Evolutionary conservation across 2,888 invertebrate genomes (phyloP).

Genomic region (Drosophila birchii): DNA sequence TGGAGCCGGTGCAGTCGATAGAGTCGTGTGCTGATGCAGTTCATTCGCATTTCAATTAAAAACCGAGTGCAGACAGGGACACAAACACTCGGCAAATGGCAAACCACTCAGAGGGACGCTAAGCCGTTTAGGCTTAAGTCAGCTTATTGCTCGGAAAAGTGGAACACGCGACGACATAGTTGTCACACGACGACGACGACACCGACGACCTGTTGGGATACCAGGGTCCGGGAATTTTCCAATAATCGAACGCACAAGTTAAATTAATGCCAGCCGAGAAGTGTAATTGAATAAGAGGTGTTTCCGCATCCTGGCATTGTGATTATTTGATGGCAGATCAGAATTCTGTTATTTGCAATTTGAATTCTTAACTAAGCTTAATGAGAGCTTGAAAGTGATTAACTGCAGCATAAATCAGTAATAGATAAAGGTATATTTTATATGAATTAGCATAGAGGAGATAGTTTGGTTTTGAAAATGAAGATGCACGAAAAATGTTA

Average conservation of each 20-base stretch:
- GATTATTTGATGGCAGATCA: slow-evolving; percentile 16
- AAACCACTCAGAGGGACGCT: slow-evolving; percentile 52
- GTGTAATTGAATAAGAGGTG: slow-evolving; percentile 25
- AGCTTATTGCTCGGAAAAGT: slow-evolving; percentile 56
- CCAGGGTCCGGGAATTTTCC: slow-evolving; percentile 35
- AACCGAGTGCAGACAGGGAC: slow-evolving; percentile 24
- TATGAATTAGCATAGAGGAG: background rate
- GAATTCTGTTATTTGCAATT: slow-evolving; percentile 2
- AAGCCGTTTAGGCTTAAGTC: slow-evolving; percentile 64
- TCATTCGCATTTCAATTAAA: slow-evolving; percentile 67
- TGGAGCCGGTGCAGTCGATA: background rate
- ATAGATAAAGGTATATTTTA: background rate
- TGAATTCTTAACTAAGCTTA: background rate
- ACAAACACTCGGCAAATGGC: slow-evolving; percentile 40
- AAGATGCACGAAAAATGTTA: background rate
- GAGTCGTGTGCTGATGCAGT: slow-evolving; percentile 40
- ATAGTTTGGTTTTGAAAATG: background rate
- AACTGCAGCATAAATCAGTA: background rate
- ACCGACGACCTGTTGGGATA: slow-evolving; percentile 40
- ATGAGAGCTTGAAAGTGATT: background rate
- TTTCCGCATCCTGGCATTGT: slow-evolving; percentile 7
- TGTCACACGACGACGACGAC: slow-evolving; percentile 31
- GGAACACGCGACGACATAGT: slow-evolving; percentile 55
- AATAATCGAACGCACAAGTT: slow-evolving; percentile 46
- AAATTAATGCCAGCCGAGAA: slow-evolving; percentile 42